Conservation (phyloP, 2,888 invertebrate genomes). For the Stegana nigrithorax region DNA sequence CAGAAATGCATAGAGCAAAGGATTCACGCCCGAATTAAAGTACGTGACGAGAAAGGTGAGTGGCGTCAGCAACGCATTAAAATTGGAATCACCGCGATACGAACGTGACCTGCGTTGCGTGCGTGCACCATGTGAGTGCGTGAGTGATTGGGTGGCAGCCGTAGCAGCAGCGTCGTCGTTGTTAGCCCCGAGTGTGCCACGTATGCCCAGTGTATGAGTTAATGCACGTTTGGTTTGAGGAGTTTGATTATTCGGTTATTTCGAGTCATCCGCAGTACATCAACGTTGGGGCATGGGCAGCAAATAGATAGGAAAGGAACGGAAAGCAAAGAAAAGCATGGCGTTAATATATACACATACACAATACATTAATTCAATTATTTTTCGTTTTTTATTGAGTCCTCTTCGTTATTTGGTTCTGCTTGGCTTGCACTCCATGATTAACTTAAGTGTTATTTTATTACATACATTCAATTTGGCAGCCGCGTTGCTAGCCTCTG, state of each 20-base stretch:
- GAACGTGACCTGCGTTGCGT: constrained; percentile 70
- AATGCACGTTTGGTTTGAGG: background rate
- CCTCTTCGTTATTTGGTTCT: background rate
- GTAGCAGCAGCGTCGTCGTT: background rate
- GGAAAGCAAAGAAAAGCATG: background rate
- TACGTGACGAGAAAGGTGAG: constrained; percentile 88
- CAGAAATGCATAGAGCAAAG: constrained; percentile 89
- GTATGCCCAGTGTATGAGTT: background rate
- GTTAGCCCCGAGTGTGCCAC: background rate
- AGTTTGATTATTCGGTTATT: background rate
- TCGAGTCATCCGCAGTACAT: background rate
- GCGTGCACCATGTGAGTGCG: background rate
- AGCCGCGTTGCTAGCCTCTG: too few species aligned
- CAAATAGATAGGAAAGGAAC: background rate
- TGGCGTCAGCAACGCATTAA: constrained; percentile 84
- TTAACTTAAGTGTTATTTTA: constrained; percentile 1
- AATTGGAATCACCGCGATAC: constrained; percentile 79
- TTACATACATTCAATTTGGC: background rate
- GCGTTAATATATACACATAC: background rate
- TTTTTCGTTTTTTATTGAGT: background rate
- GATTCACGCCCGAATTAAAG: constrained; percentile 91
- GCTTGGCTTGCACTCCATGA: background rate
- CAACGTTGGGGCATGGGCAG: background rate
- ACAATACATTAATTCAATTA: constrained; percentile 16
- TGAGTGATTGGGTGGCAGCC: background rate